A percentile compares a stretch with the other conserved stretches of the same genome.
phyloP scores from a whole-genome alignment of 1,140 invertebrate genomes.

The Zaprionus taronus region DNA sequence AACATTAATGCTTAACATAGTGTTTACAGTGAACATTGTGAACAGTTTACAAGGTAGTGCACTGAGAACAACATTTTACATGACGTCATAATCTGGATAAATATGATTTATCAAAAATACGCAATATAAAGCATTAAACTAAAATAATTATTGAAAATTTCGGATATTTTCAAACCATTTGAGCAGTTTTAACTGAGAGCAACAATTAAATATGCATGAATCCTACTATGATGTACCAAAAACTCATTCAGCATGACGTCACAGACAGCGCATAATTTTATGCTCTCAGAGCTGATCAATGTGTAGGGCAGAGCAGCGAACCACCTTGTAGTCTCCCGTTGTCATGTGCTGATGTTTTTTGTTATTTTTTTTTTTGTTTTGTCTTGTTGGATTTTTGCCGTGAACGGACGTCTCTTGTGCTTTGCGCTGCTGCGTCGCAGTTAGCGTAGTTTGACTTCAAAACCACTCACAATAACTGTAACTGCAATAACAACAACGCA shows the following conservation, averaged over 20 bases:
- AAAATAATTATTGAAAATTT: not conserved
- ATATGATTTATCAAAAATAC: not conserved
- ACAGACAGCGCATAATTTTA: not conserved
- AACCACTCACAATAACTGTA: slow-evolving; percentile 48
- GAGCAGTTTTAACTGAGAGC: not conserved
- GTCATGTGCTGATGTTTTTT: slow-evolving; percentile 39
- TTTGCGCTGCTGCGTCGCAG: slow-evolving; percentile 55
- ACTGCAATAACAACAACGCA: slow-evolving; percentile 25
- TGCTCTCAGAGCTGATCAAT: slow-evolving; percentile 19
- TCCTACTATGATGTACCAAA: too few relatives aligned
- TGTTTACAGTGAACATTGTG: not conserved
- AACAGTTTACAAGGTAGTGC: not conserved
- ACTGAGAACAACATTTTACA: not conserved
- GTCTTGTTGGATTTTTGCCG: slow-evolving; percentile 52
- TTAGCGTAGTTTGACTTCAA: slow-evolving; percentile 53
- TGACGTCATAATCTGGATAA: not conserved
- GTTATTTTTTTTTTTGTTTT: slow-evolving; percentile 45
- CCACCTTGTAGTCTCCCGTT: slow-evolving; percentile 13
- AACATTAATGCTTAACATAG: not conserved
- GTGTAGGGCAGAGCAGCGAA: too few relatives aligned
- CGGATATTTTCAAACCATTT: not conserved
- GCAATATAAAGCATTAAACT: not conserved
- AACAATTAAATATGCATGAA: not conserved
- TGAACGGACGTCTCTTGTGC: slow-evolving; percentile 56
- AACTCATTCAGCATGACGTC: slow-evolving; percentile 14